Conservation (phyloP, 2,113 vertebrate species). For the Brachypodius melanocephalos region DNA sequence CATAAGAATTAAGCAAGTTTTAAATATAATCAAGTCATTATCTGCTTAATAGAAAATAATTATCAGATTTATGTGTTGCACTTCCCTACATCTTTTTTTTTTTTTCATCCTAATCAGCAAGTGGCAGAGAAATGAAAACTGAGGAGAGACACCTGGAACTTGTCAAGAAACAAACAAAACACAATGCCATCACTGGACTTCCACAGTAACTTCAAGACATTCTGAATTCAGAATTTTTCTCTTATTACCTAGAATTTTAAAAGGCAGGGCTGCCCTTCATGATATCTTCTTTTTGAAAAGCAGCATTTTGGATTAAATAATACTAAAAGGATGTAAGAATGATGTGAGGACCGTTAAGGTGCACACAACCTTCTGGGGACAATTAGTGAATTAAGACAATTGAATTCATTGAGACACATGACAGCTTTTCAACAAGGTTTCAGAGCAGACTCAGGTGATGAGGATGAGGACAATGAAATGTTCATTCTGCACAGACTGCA, state of each 20-base stretch:
- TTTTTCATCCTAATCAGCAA: background rate
- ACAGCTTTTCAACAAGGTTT: background rate
- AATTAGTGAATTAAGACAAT: background rate
- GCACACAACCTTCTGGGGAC: background rate
- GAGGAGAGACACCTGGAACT: background rate
- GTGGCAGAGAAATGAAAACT: background rate
- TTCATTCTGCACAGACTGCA: background rate
- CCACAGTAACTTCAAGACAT: background rate
- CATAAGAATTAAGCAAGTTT: background rate
- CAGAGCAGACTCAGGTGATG: background rate
- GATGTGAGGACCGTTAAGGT: background rate
- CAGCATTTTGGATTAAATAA: background rate
- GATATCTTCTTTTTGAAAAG: background rate
- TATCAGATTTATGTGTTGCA: background rate
- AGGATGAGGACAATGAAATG: background rate
- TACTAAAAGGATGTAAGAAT: background rate
- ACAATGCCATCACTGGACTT: background rate
- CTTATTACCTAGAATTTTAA: background rate
- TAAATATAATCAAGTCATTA: background rate
- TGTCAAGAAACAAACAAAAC: background rate
- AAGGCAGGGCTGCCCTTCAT: background rate
- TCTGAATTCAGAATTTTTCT: background rate
- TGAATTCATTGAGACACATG: rapidly evolving
- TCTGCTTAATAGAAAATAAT: background rate
- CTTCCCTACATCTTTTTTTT: background rate